phyloP scores from a whole-genome alignment of 2,113 vertebrate genomes.

The Etia nguti region DNA sequence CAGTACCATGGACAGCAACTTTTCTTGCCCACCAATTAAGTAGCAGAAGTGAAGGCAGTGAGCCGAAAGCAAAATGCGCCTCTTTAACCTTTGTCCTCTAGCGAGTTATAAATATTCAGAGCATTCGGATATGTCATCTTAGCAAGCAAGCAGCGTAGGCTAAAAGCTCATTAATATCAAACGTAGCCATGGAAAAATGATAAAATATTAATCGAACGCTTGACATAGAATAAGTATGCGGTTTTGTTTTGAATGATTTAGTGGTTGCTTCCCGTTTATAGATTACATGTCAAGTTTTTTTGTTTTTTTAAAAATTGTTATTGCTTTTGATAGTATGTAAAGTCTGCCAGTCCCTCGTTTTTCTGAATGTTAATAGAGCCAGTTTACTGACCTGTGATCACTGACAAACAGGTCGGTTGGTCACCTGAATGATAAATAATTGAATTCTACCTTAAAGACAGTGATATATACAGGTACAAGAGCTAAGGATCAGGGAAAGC shows the following conservation, averaged over 20 bases:
- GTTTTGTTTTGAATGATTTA: conserved; percentile 13
- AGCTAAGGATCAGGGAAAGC: not conserved
- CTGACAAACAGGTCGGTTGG: not conserved
- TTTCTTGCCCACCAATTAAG: not conserved
- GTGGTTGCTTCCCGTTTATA: not conserved
- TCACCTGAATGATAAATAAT: not conserved
- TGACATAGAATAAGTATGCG: not conserved
- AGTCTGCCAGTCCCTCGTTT: not conserved
- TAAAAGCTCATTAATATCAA: conserved; percentile 55
- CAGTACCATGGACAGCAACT: conserved; percentile 62
- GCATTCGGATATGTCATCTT: conserved; percentile 25
- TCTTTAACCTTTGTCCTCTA: conserved; percentile 42
- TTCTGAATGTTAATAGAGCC: not conserved
- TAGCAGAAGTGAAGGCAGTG: not conserved
- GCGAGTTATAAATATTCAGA: conserved; percentile 55
- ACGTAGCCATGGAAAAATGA: conserved; percentile 13
- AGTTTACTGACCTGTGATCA: not conserved
- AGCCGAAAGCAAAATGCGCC: conserved; percentile 18
- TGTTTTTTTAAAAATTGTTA: not conserved
- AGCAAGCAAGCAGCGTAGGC: conserved; percentile 20
- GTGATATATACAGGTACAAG: not conserved
- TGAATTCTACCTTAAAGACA: not conserved
- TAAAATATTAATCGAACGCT: conserved; percentile 45
- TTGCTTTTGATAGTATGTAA: not conserved
- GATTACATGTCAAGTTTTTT: not conserved